Evolutionary conservation across 2,113 vertebrate genomes (phyloP).

Genomic region (Phaetusa simplex): DNA sequence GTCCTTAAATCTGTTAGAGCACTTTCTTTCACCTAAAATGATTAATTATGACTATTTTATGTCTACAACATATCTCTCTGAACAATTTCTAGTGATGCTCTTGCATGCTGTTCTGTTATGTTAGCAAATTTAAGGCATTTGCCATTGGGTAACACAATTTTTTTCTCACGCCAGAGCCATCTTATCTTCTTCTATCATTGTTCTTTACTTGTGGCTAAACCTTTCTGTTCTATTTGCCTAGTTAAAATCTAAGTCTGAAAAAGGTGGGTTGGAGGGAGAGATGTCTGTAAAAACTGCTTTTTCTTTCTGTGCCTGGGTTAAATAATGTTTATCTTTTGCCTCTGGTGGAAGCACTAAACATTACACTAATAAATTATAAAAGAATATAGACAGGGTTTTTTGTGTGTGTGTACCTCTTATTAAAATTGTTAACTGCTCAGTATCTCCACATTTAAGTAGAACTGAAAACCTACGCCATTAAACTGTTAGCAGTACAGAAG

Average conservation of each 20-base stretch:
- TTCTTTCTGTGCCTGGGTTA: constrained; percentile 36
- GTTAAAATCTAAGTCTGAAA: neutral
- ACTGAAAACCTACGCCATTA: neutral
- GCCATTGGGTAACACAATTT: neutral
- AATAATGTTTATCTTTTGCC: constrained; percentile 30
- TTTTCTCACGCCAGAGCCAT: neutral
- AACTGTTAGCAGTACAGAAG: neutral
- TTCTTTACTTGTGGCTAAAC: neutral
- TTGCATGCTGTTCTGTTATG: neutral
- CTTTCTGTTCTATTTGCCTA: neutral
- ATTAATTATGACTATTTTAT: neutral
- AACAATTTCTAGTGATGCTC: neutral
- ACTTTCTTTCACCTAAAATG: neutral
- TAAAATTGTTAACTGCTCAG: neutral
- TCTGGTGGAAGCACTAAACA: constrained; percentile 44
- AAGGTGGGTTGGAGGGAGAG: neutral
- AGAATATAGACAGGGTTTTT: neutral
- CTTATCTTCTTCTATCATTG: neutral
- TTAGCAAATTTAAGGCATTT: neutral
- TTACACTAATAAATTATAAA: neutral
- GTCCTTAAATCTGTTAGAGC: neutral
- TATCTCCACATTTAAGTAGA: neutral
- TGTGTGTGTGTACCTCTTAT: neutral
- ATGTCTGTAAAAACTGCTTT: constrained; percentile 5
- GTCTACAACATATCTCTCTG: neutral